phyloP scores from a whole-genome alignment of 2,888 invertebrate genomes.

The Stenichneumon culpator region DNA sequence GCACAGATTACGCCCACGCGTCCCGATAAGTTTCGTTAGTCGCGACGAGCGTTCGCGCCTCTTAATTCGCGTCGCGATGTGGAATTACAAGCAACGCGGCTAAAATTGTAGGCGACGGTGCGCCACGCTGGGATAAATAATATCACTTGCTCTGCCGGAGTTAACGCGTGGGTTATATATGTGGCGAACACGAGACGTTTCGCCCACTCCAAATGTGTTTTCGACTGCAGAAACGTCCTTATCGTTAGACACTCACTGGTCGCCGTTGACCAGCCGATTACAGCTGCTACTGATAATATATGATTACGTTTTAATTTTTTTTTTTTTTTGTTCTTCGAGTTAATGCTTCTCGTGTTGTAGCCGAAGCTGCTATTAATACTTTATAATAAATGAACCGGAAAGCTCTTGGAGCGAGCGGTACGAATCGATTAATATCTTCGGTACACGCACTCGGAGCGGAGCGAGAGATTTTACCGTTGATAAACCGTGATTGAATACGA shows the following conservation, averaged over 20 bases:
- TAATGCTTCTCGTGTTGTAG: background rate
- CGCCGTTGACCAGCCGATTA: constrained; percentile 25
- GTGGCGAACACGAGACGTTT: constrained; percentile 10
- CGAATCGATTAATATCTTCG: constrained; percentile 51
- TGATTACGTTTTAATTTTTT: background rate
- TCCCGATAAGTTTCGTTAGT: constrained; percentile 6
- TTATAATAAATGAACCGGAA: constrained; percentile 58
- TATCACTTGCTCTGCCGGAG: constrained; percentile 29
- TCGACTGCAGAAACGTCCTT: constrained; percentile 40
- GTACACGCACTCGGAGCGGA: constrained; percentile 30
- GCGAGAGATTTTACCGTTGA: constrained; percentile 41
- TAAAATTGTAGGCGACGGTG: constrained; percentile 45
- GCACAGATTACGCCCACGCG: constrained; percentile 45
- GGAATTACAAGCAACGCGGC: constrained; percentile 54
- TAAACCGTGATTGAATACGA: constrained; percentile 53
- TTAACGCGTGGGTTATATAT: constrained; percentile 12
- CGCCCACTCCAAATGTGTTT: constrained; percentile 44
- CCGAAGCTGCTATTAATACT: constrained; percentile 28
- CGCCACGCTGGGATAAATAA: constrained; percentile 43
- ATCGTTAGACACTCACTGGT: constrained; percentile 25
- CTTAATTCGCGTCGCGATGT: constrained; percentile 46
- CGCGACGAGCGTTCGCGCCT: constrained; percentile 60
- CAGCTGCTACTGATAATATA: constrained; percentile 11
- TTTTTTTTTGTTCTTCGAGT: background rate
- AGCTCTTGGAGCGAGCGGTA: constrained; percentile 19